Conservation (phyloP, 2,113 vertebrate genomes). For the Passer domesticus region DNA sequence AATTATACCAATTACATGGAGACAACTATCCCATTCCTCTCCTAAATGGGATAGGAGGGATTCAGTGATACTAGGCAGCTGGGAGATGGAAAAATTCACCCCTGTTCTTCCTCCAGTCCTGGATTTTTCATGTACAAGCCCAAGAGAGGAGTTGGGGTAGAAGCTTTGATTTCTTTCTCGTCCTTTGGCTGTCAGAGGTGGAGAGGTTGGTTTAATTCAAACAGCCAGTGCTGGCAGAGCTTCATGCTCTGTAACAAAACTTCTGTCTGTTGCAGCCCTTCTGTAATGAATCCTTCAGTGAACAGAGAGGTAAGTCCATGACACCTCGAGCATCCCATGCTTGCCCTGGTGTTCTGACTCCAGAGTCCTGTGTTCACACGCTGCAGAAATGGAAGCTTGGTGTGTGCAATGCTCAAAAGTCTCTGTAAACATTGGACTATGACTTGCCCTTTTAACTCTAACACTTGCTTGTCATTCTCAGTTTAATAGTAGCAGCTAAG, state of each 20-base stretch:
- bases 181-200: not conserved
- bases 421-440: not conserved
- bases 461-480: not conserved
- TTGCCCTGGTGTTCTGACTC: not conserved
- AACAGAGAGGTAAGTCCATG: not conserved
- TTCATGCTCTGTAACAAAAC: not conserved
- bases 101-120: not conserved
- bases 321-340: not conserved
- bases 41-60: not conserved
- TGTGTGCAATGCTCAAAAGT: not conserved
- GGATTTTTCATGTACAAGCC: not conserved
- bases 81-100: not conserved
- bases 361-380: accelerated
- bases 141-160: not conserved
- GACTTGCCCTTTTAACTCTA: not conserved
- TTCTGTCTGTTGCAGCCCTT: not conserved
- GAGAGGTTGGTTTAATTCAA: not conserved
- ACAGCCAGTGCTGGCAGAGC: not conserved
- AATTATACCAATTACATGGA: not conserved
- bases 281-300: not conserved
- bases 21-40: not conserved
- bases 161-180: not conserved
- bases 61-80: not conserved
- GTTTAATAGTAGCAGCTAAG: not conserved
- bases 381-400: not conserved